These are phyloP conservation scores for Pentamera pediparva DNA, from an alignment of 53 echinoderm and acorn worm genomes.

Conservation along the genomic window DNA sequence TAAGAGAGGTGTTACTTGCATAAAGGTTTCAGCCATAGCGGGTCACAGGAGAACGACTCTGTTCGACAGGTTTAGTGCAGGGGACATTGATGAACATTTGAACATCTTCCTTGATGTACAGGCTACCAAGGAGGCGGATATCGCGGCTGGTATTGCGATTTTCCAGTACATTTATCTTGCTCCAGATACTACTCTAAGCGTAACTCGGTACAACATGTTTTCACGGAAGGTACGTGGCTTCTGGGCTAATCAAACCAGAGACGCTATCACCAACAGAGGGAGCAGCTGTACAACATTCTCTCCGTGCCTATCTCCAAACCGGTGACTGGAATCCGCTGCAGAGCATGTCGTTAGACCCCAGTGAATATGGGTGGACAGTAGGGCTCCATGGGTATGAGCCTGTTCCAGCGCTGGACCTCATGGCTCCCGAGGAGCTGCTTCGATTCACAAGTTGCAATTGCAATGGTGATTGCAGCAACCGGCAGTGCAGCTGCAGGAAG, in stretches of 20 bases:
- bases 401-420: not conserved
- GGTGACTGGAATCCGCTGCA: conserved; percentile 3
- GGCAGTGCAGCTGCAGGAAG: not conserved
- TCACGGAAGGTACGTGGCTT: not conserved
- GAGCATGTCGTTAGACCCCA: not conserved
- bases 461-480: not conserved
- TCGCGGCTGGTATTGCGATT: not conserved
- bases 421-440: not conserved
- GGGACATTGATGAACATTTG: not conserved
- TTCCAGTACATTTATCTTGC: not conserved
- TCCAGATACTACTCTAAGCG: not conserved
- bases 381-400: conserved; percentile 15
- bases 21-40: conserved; percentile 12
- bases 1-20: not conserved
- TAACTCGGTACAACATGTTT: not conserved
- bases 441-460: not conserved
- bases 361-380: conserved; percentile 1
- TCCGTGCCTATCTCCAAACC: conserved; percentile 21
- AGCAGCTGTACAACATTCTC: too few species aligned
- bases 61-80: not conserved
- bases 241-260: conserved; percentile 3
- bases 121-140: not conserved
- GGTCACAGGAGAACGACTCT: not conserved
- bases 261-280: conserved; percentile 1
- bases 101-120: not conserved